These are phyloP conservation scores for Syrphus vitripennis DNA, from an alignment of 2,888 invertebrate species.

Conservation along the genomic window DNA sequence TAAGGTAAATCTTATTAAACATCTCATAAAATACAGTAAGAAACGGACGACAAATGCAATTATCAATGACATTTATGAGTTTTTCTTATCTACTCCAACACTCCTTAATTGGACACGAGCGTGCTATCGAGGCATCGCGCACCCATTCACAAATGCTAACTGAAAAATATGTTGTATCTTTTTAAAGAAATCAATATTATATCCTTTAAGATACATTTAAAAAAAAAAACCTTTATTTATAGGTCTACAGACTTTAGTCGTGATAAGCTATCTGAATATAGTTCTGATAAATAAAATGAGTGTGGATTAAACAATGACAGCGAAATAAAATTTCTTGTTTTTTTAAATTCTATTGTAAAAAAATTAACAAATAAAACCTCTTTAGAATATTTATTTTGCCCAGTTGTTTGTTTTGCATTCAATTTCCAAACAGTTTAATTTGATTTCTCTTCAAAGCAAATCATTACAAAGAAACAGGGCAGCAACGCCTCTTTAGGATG, in stretches of 20 bases:
- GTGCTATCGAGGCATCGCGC: slow-evolving; percentile 33
- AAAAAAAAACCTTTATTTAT: background rate
- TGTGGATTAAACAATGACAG: too few relatives aligned
- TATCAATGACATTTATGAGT: slow-evolving; percentile 68
- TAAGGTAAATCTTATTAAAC: slow-evolving; percentile 43
- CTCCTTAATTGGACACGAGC: slow-evolving; percentile 48
- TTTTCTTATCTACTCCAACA: slow-evolving; percentile 46
- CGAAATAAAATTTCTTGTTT: too few relatives aligned
- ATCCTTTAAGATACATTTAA: background rate
- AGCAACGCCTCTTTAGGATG: slow-evolving; percentile 8
- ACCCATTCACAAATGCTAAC: slow-evolving; percentile 25
- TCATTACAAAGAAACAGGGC: background rate
- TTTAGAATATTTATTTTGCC: background rate
- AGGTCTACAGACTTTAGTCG: background rate
- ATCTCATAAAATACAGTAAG: slow-evolving; percentile 66
- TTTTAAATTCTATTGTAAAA: too few relatives aligned
- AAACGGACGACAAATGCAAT: slow-evolving; percentile 45
- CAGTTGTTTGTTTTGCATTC: background rate
- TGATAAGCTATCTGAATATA: background rate
- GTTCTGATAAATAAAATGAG: background rate
- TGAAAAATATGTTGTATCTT: background rate
- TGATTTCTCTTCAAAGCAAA: background rate
- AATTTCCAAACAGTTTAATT: background rate
- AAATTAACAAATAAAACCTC: too few relatives aligned
- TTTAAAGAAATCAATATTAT: background rate